A percentile compares a stretch with the other conserved stretches of the same genome.
phyloP scores from a whole-genome alignment of 2,797 vertebrate genomes.

The Philypnodon macrostomus region DNA sequence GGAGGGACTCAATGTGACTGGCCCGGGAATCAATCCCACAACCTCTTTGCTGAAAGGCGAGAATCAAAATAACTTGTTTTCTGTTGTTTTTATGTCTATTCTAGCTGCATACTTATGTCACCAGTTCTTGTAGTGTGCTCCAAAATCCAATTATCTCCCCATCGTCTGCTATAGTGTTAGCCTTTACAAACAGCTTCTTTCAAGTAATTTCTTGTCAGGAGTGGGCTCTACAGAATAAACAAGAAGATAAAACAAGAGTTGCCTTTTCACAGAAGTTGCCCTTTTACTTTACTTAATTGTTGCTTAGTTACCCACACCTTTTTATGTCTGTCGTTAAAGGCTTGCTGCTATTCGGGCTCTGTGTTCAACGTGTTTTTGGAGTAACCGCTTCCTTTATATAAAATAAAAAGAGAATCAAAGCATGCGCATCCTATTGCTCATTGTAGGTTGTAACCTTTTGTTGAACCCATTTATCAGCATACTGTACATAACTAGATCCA shows the following conservation, averaged over 20 bases:
- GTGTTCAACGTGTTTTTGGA: background rate
- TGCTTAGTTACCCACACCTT: background rate
- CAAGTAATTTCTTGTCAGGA: constrained; percentile 5
- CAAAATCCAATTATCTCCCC: constrained; percentile 25
- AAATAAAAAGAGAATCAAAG: no score
- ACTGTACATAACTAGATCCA: background rate
- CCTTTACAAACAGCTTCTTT: constrained; percentile 13
- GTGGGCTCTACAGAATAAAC: background rate
- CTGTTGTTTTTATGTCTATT: background rate
- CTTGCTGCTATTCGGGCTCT: background rate
- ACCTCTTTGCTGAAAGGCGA: no score
- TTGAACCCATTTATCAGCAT: background rate
- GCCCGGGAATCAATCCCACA: no score
- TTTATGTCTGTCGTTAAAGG: background rate
- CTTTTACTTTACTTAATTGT: background rate
- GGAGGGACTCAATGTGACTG: no score
- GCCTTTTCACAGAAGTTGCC: background rate
- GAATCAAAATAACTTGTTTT: background rate
- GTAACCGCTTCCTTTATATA: background rate
- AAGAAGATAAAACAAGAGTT: constrained; percentile 9
- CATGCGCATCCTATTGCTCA: background rate
- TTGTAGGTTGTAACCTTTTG: no score
- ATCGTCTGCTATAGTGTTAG: constrained; percentile 10
- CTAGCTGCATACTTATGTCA: background rate
- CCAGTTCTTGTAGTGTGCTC: constrained; percentile 8